Evolutionary conservation across 2,888 invertebrate genomes (phyloP), one percentile per base, ranked within the genome.

Genomic region (Cosmorhoe ocellata): DNA sequence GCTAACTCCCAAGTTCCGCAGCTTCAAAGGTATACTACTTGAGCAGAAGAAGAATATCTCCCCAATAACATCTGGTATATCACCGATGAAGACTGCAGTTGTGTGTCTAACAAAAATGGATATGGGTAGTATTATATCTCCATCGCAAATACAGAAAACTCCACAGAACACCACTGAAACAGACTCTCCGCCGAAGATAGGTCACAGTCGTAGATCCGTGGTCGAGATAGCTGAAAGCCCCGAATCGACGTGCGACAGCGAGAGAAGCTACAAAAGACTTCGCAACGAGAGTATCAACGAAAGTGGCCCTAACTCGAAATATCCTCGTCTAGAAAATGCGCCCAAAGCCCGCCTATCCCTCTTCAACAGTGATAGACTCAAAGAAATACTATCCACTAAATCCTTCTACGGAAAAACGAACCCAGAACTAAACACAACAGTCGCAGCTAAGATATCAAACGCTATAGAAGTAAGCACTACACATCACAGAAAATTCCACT

Each of bases 371-470:
- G 85, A 89, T 28, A 69, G 79, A 44, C 66, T 88, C 1, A 89
- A 89, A 64, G 88, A 91, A 64, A 87, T 91, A 11, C 71, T 92
- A 0, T 84, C 92, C 0, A 72, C 91, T 0, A 91, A 91, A 66
- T 90, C 88, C 0, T 93, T 93, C 68, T 93, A 93, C 61, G 90
- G 91, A 0, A 92, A 91, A 70, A 70, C 72, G 1, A 85, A 85
- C 37, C 85, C 86, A 1, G 88, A 89, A 3, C 50, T 90, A 0
- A 87, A 83, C 47, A 67, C 66, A 0, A 83, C 55, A 13, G 66
- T 90, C 1, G 67, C 79, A 1, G 59, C 70, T 0, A 87, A 78
- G 56, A 67, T 90, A 26, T 78, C 81, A 0, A 74, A 71, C 30
- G 87, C 85, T 10, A 81, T 89, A 12, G 80, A 83, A 66, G 72